Evolutionary conservation across 1,140 invertebrate species (phyloP).

Genomic region (Drosophila kohkoa): DNA sequence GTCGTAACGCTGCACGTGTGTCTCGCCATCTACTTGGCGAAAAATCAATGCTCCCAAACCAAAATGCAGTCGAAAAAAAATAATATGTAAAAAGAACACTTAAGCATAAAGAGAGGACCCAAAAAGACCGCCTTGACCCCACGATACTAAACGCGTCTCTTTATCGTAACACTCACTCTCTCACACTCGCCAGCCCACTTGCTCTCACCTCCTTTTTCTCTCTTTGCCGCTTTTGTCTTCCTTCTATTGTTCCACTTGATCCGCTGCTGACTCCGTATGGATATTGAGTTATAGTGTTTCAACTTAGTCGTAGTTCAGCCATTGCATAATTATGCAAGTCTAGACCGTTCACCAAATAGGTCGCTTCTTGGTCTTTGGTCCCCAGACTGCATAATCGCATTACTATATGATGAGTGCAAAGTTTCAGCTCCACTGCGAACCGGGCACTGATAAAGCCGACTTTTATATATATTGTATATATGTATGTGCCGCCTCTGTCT

Average conservation of each 20-base stretch:
- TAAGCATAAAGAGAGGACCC: conserved; percentile 5
- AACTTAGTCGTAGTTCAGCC: neutral
- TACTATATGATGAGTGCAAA: conserved; percentile 41
- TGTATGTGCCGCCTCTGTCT: conserved; percentile 18
- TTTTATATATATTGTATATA: conserved; percentile 4
- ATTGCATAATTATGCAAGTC: conserved; percentile 42
- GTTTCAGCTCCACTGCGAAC: conserved; percentile 24
- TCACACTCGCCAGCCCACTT: neutral
- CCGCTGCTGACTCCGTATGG: conserved; percentile 11
- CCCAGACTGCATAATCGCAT: conserved; percentile 36
- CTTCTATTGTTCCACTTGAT: conserved; percentile 10
- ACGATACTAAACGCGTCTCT: conserved; percentile 12
- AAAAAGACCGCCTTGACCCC: conserved; percentile 42
- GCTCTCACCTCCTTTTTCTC: neutral
- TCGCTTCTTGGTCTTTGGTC: conserved; percentile 24
- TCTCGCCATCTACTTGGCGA: conserved; percentile 14
- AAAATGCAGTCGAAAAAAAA: conserved; percentile 35
- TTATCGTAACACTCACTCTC: conserved; percentile 1
- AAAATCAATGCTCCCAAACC: conserved; percentile 47
- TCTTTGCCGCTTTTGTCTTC: conserved; percentile 13
- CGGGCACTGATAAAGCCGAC: conserved; percentile 37
- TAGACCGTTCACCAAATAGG: conserved; percentile 18
- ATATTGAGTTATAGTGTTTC: conserved; percentile 12
- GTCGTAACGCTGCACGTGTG: conserved; percentile 34
- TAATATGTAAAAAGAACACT: conserved; percentile 9